These are phyloP conservation scores for Drosophila melanogaster DNA, from an alignment of 1,140 invertebrate species.

Conservation along the genomic window Release_6_plus_ISO1_MT NT_033779.5:7031501-7032000, in stretches of 20 bases:
- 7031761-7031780: constrained; percentile 96
- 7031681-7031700: constrained; percentile 97
- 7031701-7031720: constrained; percentile 96
- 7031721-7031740: constrained; percentile 97
- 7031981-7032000: constrained; percentile 99
- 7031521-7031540: constrained; percentile 68
- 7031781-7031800: constrained; percentile 98
- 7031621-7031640: constrained; percentile 98
- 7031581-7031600: constrained; percentile 86
- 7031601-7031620: constrained; percentile 96
- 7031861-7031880: constrained; percentile 99
- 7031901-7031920: constrained; percentile 93
- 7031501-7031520: constrained; percentile 74
- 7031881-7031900: constrained; percentile 97
- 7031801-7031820: constrained; percentile 98
- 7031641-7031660: constrained; percentile 98
- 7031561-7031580: constrained; percentile 61
- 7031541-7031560: constrained; percentile 55
- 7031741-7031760: constrained; percentile 98
- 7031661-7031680: constrained; percentile 99
- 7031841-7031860: constrained; percentile 98
- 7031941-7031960: constrained; percentile 99
- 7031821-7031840: constrained; percentile 98
- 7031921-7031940: constrained; percentile 99
- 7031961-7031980: constrained; percentile 99